These are phyloP conservation scores for Cinclus cinclus DNA, from an alignment of 2,113 vertebrate species.

Conservation along the genomic window DNA sequence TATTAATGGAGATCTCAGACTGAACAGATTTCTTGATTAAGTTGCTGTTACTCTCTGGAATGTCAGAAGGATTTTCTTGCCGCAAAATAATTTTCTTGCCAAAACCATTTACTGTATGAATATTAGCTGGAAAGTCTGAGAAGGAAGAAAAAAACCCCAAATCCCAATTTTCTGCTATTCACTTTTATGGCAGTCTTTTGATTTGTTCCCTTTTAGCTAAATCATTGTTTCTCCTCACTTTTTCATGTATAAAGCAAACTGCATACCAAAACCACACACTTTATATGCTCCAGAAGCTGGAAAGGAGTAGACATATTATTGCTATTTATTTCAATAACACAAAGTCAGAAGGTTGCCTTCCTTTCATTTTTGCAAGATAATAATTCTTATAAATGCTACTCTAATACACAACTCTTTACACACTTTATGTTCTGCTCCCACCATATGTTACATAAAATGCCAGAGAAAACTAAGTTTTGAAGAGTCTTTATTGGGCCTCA, in stretches of 20 bases:
- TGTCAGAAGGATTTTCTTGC: constrained; percentile 49
- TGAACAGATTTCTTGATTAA: constrained; percentile 37
- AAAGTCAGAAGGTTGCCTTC: constrained; percentile 18
- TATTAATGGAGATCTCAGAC: neutral
- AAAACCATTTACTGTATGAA: constrained; percentile 43
- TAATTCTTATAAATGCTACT: constrained; percentile 10
- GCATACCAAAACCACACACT: constrained; percentile 53
- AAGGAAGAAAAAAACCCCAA: neutral
- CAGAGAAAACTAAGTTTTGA: neutral
- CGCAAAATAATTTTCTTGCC: constrained; percentile 50
- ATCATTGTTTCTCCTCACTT: constrained; percentile 41
- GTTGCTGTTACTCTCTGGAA: constrained; percentile 32
- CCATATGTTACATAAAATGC: neutral
- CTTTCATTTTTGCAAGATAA: constrained; percentile 28
- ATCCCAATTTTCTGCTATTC: neutral
- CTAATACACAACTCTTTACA: neutral
- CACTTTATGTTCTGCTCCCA: neutral
- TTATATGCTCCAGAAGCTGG: constrained; percentile 26
- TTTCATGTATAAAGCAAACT: constrained; percentile 62
- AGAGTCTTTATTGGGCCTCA: neutral
- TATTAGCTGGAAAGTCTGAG: constrained; percentile 46
- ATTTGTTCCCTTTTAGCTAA: constrained; percentile 52
- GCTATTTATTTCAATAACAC: constrained; percentile 6
- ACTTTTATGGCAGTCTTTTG: constrained; percentile 1
- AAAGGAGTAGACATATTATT: constrained; percentile 1